Base-by-base conservation (phyloP, 92 coral and sea anemone genomes). In the Bergia puertoricense region DNA sequence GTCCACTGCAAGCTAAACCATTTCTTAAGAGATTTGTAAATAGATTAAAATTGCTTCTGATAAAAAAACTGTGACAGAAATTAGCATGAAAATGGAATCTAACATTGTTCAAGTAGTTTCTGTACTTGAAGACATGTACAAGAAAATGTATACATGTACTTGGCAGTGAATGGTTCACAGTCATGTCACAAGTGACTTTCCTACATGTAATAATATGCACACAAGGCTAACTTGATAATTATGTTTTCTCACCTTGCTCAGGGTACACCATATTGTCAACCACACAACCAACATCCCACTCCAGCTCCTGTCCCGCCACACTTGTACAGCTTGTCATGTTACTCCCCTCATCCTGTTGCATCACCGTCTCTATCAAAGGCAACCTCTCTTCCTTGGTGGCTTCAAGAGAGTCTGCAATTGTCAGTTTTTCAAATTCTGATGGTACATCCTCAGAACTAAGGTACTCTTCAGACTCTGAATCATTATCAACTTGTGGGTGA, bases 271-370 rank as follows among this genome's bases (percentile, higher is more conserved):
- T 69, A 18, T 44, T 78, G 74, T 95, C 95, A 14, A 88, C 80
- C 74, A 86, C 81, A 87, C 93, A 91, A 13, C 98, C 98, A 56
- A 93, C 92, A 56, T 97, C 99, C 99, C 99, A 97, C 84, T 97
- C 98, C 81, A 95, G 90, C 67, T 97, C 99, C 40, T 89, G 93
- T 0, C 88, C 88, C 4, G 88, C 79, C 46, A 74, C 69, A 44
- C 83, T 67, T 48, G 74, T 76, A 85, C 88, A 84, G 50, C 22
- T 54, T 56, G 88, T 67, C 10, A 85, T 42, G 45, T 72, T 79
- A 74, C 79, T 88, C 76, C 67, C 79, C 23, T 30, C 40, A 80
- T 30, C 51, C 62, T 73, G 57, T 81, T 38, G 50, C 23, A 66
- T 75, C 50, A 73, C 85, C 67, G 65, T 68, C 66, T 74, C 71